Conservation (phyloP, 2,113 vertebrate species). For the Capra hircus region DNA sequence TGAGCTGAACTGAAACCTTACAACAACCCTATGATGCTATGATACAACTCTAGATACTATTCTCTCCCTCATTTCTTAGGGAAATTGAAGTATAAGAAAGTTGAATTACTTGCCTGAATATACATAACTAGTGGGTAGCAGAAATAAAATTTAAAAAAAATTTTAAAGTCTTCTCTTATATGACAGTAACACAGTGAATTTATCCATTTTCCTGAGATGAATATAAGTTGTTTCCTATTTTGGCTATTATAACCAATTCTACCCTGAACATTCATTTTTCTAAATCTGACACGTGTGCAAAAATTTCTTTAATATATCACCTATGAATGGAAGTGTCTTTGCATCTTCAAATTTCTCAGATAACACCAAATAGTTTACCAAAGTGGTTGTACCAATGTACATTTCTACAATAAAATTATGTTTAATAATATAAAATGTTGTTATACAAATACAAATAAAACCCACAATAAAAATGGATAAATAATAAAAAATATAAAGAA, state of each 20-base stretch:
- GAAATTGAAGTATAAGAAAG: not conserved
- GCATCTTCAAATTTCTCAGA: not conserved
- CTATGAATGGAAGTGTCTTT: not conserved
- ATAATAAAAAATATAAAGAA: not conserved
- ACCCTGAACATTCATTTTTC: not conserved
- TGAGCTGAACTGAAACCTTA: not conserved
- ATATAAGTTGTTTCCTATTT: not conserved
- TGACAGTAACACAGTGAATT: not conserved
- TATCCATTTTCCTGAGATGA: not conserved
- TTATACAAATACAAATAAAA: not conserved
- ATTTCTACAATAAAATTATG: not conserved
- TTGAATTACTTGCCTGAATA: not conserved
- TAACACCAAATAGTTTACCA: not conserved
- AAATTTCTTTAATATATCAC: not conserved
- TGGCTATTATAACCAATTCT: not conserved
- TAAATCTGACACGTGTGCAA: not conserved
- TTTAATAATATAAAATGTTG: not conserved
- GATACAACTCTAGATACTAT: not conserved
- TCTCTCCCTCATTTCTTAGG: not conserved
- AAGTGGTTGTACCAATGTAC: not conserved
- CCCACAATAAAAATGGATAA: not conserved
- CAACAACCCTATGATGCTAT: not conserved
- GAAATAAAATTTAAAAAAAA: not conserved
- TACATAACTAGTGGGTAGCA: not conserved
- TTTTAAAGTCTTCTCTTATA: not conserved